A percentile compares a stretch with the other conserved stretches of the same genome.
Conservation (phyloP, 2,888 invertebrate species). For the Ennomos fuscantarius region DNA sequence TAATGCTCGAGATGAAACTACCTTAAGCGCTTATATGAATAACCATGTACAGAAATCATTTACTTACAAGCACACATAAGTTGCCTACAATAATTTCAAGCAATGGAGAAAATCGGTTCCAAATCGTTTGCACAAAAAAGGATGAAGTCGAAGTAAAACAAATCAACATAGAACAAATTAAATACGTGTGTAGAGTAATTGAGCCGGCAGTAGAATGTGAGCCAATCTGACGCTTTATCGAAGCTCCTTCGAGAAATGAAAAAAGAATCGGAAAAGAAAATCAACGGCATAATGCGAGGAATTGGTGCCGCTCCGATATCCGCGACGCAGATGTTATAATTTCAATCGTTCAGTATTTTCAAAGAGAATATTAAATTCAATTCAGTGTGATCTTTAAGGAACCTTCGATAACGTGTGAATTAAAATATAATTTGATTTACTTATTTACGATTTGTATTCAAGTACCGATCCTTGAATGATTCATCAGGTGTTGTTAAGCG, state of each 20-base stretch:
- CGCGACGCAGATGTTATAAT: slow-evolving; percentile 55
- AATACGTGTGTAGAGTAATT: slow-evolving; percentile 69
- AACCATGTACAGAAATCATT: too few relatives aligned
- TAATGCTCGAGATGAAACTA: slow-evolving; percentile 11
- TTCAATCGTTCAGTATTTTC: slow-evolving; percentile 44
- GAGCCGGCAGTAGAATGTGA: slow-evolving; percentile 55
- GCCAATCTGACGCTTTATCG: slow-evolving; percentile 56
- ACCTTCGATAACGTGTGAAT: slow-evolving; percentile 1
- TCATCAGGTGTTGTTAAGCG: slow-evolving; percentile 28
- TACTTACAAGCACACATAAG: not conserved
- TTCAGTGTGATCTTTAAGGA: slow-evolving; percentile 13
- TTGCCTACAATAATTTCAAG: slow-evolving; percentile 28
- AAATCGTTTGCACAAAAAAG: slow-evolving; percentile 61
- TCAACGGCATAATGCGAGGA: slow-evolving; percentile 53
- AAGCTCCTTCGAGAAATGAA: slow-evolving; percentile 60
- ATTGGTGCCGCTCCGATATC: slow-evolving; percentile 47
- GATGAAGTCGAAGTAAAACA: slow-evolving; percentile 66
- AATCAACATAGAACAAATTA: slow-evolving; percentile 75
- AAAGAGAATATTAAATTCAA: slow-evolving; percentile 14
- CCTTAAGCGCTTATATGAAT: not conserved
- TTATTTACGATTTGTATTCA: slow-evolving; percentile 15
- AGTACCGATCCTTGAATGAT: slow-evolving; percentile 15
- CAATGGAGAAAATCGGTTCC: slow-evolving; percentile 47
- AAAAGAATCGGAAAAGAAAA: slow-evolving; percentile 50
- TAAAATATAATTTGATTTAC: slow-evolving; percentile 33